Evolutionary conservation across 2,888 invertebrate species (phyloP), one percentile per base, ranked within the genome.

Genomic region (Nebria brevicollis): DNA sequence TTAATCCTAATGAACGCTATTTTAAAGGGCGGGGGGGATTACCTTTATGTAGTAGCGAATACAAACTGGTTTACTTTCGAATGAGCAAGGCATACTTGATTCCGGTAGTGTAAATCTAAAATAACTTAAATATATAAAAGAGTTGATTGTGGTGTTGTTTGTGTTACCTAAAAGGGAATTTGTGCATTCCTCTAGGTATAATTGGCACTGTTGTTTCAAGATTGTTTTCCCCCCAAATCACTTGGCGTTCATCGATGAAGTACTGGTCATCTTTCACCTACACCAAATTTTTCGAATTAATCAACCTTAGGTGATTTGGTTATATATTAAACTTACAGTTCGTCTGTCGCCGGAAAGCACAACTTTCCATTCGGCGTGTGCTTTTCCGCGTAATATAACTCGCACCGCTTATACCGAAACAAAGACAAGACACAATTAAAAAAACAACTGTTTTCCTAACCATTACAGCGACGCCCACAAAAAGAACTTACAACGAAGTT

Each of bases 311-410:
- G 0, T 20, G 11, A 70, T 2, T 26, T 43, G 66, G 15, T 26
- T 15, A 43, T 68, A 66, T 54, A 66, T 13, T 34, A 3, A 68
- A 85, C 86, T 87, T 81, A 95, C 93, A 70, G 94, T 94, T 83
- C 94, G 88, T 84, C 94, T 88, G 86, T 95, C 95, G 0, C 95
- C 95, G 41, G 94, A 93, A 72, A 94, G 91, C 83, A 94, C 90
- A 66, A 95, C 93, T 88, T 94, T 94, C 94, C 94, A 94, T 87
- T 95, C 94, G 0, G 93, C 94, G 85, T 95, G 94, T 1, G 94
- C 94, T 88, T 94, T 94, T 1, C 95, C 95, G 72, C 94, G 89
- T 79, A 95, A 88, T 70, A 94, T 91, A n/a, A 94, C 92, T 74
- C 94, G 91, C 83, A 95, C 92, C 75, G 92, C 93, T 93, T 86